phyloP scores from a whole-genome alignment of 35 echinoderm and acorn worm species.

The Eucidaris tribuloides region DNA sequence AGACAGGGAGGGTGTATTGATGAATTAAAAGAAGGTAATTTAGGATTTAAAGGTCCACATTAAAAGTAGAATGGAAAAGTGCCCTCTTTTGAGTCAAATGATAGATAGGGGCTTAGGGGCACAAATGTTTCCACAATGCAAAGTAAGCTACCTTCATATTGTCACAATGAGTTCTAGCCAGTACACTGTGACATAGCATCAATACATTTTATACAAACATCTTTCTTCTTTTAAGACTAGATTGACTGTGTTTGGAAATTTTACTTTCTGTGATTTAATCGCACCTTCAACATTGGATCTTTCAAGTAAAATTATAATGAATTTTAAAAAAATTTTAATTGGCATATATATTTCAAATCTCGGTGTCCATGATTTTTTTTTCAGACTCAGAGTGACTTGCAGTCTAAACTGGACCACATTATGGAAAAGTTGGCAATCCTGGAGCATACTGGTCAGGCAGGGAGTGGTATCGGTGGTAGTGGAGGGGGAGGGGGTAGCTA shows the following conservation, averaged over 20 bases:
- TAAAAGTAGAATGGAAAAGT: no score
- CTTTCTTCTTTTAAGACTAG: not conserved
- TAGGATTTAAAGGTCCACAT: no score
- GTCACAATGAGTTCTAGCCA: no score
- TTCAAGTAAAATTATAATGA: not conserved
- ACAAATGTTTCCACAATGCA: no score
- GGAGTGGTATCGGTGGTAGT: not conserved
- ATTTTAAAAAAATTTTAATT: not conserved
- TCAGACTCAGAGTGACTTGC: conserved; percentile 53
- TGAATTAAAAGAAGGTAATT: no score
- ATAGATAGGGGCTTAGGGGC: no score
- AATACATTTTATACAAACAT: no score
- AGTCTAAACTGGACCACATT: conserved; percentile 46
- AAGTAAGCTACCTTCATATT: no score
- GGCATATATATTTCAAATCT: not conserved
- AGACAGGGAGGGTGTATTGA: no score
- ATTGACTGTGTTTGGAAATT: not conserved
- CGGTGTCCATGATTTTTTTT: not conserved
- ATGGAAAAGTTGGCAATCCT: conserved; percentile 48
- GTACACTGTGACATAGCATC: no score
- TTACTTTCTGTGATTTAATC: not conserved
- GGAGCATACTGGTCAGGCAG: conserved; percentile 7
- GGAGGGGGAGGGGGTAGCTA: no score
- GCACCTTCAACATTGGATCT: not conserved
- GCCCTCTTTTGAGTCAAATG: no score